phyloP scores from a whole-genome alignment of 2,797 vertebrate species.

The Sebastes dallii region DNA sequence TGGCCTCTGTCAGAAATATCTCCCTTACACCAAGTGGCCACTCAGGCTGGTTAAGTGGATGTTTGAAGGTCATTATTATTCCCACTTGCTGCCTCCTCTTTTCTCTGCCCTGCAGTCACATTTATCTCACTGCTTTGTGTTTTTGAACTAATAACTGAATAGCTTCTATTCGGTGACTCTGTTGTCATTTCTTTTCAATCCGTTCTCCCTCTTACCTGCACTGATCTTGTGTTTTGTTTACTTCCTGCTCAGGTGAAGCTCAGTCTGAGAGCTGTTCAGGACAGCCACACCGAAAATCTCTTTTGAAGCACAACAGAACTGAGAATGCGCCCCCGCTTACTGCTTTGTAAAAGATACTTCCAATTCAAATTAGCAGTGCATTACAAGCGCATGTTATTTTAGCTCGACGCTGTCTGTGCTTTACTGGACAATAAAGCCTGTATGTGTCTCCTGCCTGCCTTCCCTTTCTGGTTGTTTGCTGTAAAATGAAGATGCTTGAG shows the following conservation, averaged over 20 bases:
- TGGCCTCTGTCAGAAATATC: background rate
- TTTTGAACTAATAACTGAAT: background rate
- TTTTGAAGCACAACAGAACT: slow-evolving; percentile 1
- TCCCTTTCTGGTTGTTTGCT: background rate
- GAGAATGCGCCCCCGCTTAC: background rate
- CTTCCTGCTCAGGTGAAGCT: background rate
- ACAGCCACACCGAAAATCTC: slow-evolving; percentile 6
- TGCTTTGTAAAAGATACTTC: background rate
- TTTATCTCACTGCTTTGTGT: background rate
- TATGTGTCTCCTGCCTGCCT: background rate
- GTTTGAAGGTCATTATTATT: background rate
- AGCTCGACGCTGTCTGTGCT: background rate
- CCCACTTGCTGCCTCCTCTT: background rate
- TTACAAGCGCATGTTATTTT: slow-evolving; percentile 6
- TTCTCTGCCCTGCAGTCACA: background rate
- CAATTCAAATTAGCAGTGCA: slow-evolving; percentile 23
- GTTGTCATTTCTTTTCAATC: background rate
- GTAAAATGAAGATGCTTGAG: background rate
- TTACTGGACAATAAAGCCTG: background rate
- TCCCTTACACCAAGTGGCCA: background rate
- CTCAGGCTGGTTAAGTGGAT: slow-evolving; percentile 3
- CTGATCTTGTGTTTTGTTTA: slow-evolving; percentile 18
- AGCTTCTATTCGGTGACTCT: background rate
- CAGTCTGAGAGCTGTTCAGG: background rate
- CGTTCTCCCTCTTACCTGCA: slow-evolving; percentile 1